Base-by-base conservation (phyloP, 2,888 invertebrate species). In the Lydus trimaculatus region DNA sequence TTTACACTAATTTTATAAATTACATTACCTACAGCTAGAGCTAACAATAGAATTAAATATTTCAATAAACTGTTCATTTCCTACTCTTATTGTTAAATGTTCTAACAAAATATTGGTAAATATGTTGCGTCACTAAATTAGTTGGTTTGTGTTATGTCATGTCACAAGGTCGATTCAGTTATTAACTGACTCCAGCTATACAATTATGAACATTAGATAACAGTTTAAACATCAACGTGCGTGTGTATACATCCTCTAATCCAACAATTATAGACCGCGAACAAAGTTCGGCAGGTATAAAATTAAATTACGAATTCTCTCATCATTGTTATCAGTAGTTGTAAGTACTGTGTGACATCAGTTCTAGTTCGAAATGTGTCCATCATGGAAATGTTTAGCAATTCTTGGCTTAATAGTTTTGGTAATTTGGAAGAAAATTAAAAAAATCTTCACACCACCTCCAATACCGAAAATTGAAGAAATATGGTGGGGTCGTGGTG, bases 11-110 rank as follows among this genome's bases (percentile, higher is more conserved):
- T 20, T 58, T 70, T 66, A 31, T 70, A 67, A 52, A 67, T 56
- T 13, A 70, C 52, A 43, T 70, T 70, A n/a, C 70, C 70, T 33
- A 67, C 23, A 23, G 56, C 63, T 25, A 70, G 23, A 0, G 67
- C 70, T 13, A 67, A 11, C 1, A 70, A n/a, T 8, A 70, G 4
- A 25, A 67, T 59, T 13, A 67, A 20, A 58, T 63, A 65, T 63
- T 70, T 70, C 6, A 65, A 23, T n/a, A 70, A 31, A 1, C 43
- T 56, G 25, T 67, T 65, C 70, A 70, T 70, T 5, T 17, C 17
- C 2, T 8, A 43, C n/a, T n/a, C 33, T 9, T n/a, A n/a, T n/a
- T n/a, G 8, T 33, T 2, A 33, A 33, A 33, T 33, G 11, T 8
- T n/a, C n/a, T n/a, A n/a, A n/a, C 28, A 28, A 28, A 28, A 28